A percentile compares a stretch with the other conserved stretches of the same genome.
Evolutionary conservation across 2,888 invertebrate genomes (phyloP).

Genomic region (Drosophila mercatorum): DNA sequence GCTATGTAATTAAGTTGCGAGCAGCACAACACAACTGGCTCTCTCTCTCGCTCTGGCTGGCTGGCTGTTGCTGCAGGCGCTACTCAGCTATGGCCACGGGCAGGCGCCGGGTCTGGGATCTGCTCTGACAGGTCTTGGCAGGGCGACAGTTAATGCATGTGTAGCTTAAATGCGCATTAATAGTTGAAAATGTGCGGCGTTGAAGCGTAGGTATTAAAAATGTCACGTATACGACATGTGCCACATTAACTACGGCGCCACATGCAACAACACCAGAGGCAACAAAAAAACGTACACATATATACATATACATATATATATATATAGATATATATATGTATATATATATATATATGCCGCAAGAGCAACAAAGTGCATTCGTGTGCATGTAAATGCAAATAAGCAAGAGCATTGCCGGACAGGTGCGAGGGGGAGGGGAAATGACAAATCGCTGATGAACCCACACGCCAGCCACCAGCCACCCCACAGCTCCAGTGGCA

Average conservation of each 20-base stretch:
- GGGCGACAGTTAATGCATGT: constrained; percentile 69
- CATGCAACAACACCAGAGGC: constrained; percentile 49
- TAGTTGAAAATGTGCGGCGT: constrained; percentile 79
- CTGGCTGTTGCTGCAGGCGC: constrained; percentile 22
- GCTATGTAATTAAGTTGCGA: constrained; percentile 64
- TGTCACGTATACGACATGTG: constrained; percentile 79
- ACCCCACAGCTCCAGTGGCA: neutral
- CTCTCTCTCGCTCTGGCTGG: constrained; percentile 3
- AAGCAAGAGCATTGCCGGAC: constrained; percentile 36
- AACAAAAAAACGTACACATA: constrained; percentile 15
- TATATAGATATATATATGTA: constrained; percentile 13
- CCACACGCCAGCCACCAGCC: constrained; percentile 25
- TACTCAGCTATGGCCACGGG: constrained; percentile 13
- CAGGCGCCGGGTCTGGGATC: constrained; percentile 9
- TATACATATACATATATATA: constrained; percentile 25
- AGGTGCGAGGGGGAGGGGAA: constrained; percentile 16
- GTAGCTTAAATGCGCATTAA: constrained; percentile 78
- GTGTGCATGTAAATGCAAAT: constrained; percentile 67
- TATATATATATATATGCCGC: constrained; percentile 19
- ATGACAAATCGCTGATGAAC: constrained; percentile 69
- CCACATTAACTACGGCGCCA: constrained; percentile 72
- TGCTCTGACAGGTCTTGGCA: constrained; percentile 18
- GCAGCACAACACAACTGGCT: constrained; percentile 23
- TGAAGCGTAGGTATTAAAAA: constrained; percentile 77
- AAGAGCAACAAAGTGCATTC: constrained; percentile 58